These are phyloP conservation scores for Cantharis nigra DNA, from an alignment of 2,888 invertebrate genomes.

Conservation along the genomic window DNA sequence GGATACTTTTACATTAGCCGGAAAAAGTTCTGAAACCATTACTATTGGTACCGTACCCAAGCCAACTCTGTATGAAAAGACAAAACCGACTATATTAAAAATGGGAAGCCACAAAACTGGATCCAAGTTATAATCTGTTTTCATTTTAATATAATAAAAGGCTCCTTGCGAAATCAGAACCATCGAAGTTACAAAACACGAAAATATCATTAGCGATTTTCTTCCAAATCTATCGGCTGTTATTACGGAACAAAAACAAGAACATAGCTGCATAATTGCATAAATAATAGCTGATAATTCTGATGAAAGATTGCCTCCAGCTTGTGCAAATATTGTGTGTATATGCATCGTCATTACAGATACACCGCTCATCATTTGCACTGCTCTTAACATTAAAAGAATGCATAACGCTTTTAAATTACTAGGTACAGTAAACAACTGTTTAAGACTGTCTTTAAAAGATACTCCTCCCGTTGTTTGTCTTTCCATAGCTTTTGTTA, in stretches of 20 bases:
- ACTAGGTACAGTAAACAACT: conserved; percentile 16
- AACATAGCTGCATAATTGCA: conserved; percentile 17
- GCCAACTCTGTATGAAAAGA: conserved; percentile 27
- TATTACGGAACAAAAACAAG: conserved; percentile 14
- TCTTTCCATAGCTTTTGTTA: conserved; percentile 9
- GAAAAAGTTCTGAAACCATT: conserved; percentile 30
- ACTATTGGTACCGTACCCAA: conserved; percentile 31
- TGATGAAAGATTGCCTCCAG: conserved; percentile 6
- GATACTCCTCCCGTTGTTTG: conserved; percentile 4
- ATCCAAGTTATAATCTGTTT: conserved; percentile 1
- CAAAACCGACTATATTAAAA: conserved; percentile 22
- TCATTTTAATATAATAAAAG: conserved; percentile 25
- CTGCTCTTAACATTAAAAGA: conserved; percentile 18
- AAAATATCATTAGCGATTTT: conserved; percentile 25
- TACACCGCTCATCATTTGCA: conserved; percentile 27
- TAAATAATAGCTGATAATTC: conserved; percentile 18
- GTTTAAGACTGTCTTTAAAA: conserved; percentile 11
- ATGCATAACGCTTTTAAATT: conserved; percentile 30
- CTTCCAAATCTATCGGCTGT: conserved; percentile 29
- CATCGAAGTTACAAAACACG: conserved; percentile 15
- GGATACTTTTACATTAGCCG: conserved; percentile 31
- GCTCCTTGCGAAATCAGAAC: conserved; percentile 19
- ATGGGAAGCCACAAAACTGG: conserved; percentile 16
- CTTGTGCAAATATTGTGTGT: conserved; percentile 25
- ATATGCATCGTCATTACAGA: conserved; percentile 28